Evolutionary conservation across 2,888 invertebrate genomes (phyloP).

Genomic region (Pantelozetes paolii): DNA sequence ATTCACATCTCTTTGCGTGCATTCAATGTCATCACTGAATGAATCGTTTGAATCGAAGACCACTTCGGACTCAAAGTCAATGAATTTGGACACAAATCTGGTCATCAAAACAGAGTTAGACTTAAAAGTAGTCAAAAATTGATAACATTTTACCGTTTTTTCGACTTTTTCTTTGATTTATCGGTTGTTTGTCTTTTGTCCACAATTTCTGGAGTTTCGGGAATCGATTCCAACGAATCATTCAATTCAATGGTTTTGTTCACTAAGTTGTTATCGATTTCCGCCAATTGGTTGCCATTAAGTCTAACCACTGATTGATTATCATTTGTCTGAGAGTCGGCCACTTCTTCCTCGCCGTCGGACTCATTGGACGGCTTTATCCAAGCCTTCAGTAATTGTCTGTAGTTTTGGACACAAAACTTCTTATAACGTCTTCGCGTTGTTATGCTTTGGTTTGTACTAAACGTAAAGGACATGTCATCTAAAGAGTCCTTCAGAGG

Average conservation of each 20-base stretch:
- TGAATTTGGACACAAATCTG: slow-evolving; percentile 13
- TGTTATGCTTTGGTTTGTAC: not conserved
- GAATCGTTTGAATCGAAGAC: not conserved
- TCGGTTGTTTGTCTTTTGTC: not conserved
- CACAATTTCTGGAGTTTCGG: not conserved
- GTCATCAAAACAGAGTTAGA: not conserved
- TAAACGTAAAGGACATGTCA: not conserved
- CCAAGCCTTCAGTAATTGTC: slow-evolving; percentile 3
- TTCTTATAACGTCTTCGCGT: not conserved
- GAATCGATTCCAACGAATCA: slow-evolving; percentile 4
- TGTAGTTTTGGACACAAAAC: not conserved
- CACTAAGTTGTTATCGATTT: not conserved
- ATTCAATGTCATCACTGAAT: not conserved
- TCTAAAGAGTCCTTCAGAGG: too few species aligned
- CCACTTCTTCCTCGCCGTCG: not conserved
- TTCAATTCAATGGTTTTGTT: not conserved
- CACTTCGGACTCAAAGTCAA: slow-evolving; percentile 6
- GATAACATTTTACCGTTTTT: not conserved
- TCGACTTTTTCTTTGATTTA: not conserved
- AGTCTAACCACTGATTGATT: not conserved
- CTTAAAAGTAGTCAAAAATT: not conserved
- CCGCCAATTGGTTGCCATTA: not conserved
- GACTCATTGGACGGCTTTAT: not conserved
- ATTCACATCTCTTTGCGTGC: not conserved
- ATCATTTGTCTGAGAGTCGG: not conserved